A percentile compares a stretch with the other conserved stretches of the same genome.
phyloP scores from a whole-genome alignment of 2,797 vertebrate species.

The Takifugu ocellatus region DNA sequence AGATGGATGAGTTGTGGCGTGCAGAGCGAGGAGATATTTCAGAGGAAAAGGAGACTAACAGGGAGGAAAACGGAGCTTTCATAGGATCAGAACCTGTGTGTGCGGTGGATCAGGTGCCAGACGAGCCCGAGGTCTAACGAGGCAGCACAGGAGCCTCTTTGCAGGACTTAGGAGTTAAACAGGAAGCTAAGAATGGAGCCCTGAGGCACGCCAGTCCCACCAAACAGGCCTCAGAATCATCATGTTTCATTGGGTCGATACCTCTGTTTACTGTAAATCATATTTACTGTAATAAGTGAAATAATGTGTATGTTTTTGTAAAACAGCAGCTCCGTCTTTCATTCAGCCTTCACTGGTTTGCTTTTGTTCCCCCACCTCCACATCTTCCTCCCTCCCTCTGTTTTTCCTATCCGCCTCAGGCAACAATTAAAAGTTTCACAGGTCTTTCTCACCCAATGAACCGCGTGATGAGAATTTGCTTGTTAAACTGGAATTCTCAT shows the following conservation, averaged over 20 bases:
- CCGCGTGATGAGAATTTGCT: slow-evolving; percentile 70
- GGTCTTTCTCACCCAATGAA: slow-evolving; percentile 69
- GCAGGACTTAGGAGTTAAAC: too few relatives aligned
- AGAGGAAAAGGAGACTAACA: too few relatives aligned
- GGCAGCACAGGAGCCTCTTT: background rate
- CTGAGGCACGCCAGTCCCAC: slow-evolving; percentile 3
- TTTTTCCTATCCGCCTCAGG: slow-evolving; percentile 34
- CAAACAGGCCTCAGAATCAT: too few relatives aligned
- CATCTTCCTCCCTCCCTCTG: slow-evolving; percentile 1
- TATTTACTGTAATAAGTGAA: background rate
- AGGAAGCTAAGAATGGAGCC: slow-evolving; percentile 1
- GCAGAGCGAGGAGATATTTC: too few relatives aligned
- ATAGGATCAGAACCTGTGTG: slow-evolving; percentile 8
- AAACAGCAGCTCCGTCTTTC: too few relatives aligned
- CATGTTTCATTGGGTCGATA: too few relatives aligned
- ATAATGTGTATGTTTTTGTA: background rate
- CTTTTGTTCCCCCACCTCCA: slow-evolving; percentile 1
- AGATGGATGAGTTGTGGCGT: too few relatives aligned
- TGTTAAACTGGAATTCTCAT: slow-evolving; percentile 46
- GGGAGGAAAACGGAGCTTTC: background rate
- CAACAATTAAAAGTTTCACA: slow-evolving; percentile 74
- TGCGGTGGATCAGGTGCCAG: slow-evolving; percentile 11
- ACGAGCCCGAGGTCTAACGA: slow-evolving; percentile 16
- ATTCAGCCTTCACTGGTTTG: background rate
- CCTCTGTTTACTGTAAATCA: background rate